Evolutionary conservation across 1,140 invertebrate species (phyloP).

Genomic region (Globodera rostochiensis): DNA sequence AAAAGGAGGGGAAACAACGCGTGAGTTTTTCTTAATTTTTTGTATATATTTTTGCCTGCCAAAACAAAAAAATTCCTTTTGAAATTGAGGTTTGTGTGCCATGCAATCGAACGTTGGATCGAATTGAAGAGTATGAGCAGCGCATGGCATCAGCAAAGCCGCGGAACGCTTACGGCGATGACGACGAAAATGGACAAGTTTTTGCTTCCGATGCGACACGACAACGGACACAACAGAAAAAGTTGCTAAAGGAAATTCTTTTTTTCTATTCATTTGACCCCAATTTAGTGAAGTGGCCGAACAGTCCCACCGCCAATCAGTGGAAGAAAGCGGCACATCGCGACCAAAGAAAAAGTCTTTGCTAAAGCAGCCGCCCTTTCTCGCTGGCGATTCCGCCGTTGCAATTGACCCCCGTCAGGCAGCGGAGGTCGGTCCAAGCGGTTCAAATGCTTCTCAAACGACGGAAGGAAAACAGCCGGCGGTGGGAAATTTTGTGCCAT

Average conservation of each 20-base stretch:
- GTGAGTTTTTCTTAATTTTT: background rate
- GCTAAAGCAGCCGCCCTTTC: conserved; percentile 15
- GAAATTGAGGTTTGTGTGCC: conserved; percentile 34
- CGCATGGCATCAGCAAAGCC: background rate
- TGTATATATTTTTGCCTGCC: background rate
- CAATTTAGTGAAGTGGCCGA: background rate
- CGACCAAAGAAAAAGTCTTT: conserved; percentile 30
- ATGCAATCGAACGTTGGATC: conserved; percentile 42
- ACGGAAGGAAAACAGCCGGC: background rate
- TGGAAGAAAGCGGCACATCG: background rate
- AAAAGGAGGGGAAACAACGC: conserved; percentile 32
- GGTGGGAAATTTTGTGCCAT: background rate
- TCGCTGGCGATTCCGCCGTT: too few species aligned
- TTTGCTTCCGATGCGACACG: background rate
- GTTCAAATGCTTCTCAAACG: background rate
- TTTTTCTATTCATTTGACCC: background rate
- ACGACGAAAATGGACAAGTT: background rate
- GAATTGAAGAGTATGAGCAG: conserved; percentile 45
- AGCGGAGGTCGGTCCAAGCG: background rate
- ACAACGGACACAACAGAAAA: background rate
- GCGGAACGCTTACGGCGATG: background rate
- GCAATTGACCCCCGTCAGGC: background rate
- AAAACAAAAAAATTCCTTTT: background rate
- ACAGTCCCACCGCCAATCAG: background rate
- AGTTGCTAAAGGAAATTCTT: background rate